These are phyloP conservation scores for Channa striata DNA, from an alignment of 2,797 vertebrate species.

Conservation along the genomic window DNA sequence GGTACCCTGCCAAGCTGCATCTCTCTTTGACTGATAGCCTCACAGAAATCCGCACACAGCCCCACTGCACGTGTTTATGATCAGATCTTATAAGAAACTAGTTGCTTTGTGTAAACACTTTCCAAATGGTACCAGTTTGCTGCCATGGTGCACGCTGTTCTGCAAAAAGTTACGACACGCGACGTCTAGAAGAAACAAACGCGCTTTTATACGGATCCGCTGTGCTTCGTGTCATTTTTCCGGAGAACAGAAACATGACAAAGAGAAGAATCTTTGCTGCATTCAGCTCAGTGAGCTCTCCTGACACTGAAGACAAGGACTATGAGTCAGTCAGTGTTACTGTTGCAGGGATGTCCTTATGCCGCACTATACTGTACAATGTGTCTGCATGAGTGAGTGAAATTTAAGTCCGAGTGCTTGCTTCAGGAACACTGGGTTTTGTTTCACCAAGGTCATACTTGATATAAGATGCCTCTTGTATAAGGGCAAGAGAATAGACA, in stretches of 20 bases:
- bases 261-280: background rate
- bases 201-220: background rate
- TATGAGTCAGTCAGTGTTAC: slow-evolving; percentile 60
- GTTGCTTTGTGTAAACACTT: slow-evolving; percentile 22
- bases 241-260: slow-evolving; percentile 7
- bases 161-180: slow-evolving; percentile 9
- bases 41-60: slow-evolving; percentile 24
- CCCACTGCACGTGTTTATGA: background rate
- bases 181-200: background rate
- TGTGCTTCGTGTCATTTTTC: background rate
- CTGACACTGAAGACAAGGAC: slow-evolving; percentile 49
- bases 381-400: slow-evolving; percentile 50
- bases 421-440: slow-evolving; percentile 41
- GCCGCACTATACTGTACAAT: slow-evolving; percentile 41
- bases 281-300: slow-evolving; percentile 33
- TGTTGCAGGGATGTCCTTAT: slow-evolving; percentile 66
- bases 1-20: slow-evolving; percentile 63
- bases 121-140: background rate
- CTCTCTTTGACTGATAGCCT: slow-evolving; percentile 32
- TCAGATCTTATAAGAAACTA: background rate
- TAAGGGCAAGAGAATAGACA: slow-evolving; percentile 5
- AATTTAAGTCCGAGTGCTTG: slow-evolving; percentile 61
- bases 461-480: slow-evolving; percentile 41
- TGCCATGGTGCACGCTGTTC: background rate
- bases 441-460: slow-evolving; percentile 57